Conservation (phyloP, 2,888 invertebrate species). For the Euplexia lucipara region DNA sequence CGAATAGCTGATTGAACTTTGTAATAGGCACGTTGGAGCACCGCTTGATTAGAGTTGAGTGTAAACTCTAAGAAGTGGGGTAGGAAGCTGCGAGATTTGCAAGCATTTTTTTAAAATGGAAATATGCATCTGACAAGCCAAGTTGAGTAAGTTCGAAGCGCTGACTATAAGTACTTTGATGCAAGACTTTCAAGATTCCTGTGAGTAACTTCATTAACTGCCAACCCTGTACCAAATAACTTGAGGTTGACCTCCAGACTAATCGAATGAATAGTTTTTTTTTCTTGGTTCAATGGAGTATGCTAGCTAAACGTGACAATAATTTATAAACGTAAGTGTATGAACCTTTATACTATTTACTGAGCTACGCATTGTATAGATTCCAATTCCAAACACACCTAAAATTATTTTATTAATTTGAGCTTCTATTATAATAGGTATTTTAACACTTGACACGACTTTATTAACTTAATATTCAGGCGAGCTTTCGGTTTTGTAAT, state of each 20-base stretch:
- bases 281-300: no score
- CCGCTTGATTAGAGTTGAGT: conserved; percentile 53
- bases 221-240: no score
- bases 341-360: no score
- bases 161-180: background rate
- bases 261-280: no score
- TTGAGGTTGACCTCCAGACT: no score
- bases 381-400: background rate
- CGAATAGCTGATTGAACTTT: conserved; percentile 52
- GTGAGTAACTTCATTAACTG: no score
- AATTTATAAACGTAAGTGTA: no score
- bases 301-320: no score
- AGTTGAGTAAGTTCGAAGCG: conserved; percentile 6
- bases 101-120: conserved; percentile 36
- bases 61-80: conserved; percentile 36
- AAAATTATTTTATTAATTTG: background rate
- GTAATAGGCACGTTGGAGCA: conserved; percentile 37
- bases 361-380: no score
- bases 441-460: conserved; percentile 2
- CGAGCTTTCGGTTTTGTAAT: conserved; percentile 6
- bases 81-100: conserved; percentile 36
- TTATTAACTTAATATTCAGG: conserved; percentile 3
- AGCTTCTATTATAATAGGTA: background rate
- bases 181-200: background rate
- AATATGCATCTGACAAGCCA: conserved; percentile 30